These are phyloP conservation scores for Dendrolimus kikuchii DNA, from an alignment of 1,140 invertebrate species.

Conservation along the genomic window DNA sequence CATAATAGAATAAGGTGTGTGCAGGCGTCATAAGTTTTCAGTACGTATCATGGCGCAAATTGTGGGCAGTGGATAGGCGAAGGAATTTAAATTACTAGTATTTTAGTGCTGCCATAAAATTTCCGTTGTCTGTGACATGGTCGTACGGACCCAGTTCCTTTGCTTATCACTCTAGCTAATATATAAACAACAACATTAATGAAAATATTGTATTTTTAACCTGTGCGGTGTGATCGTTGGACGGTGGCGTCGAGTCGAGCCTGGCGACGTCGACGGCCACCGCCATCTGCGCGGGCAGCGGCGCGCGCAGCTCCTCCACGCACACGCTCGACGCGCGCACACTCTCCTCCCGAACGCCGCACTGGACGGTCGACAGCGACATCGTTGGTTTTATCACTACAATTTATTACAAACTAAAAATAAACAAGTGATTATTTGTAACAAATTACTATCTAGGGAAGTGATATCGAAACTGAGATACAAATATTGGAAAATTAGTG, in stretches of 20 bases:
- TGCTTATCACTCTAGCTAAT: background rate
- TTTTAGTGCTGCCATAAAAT: no score
- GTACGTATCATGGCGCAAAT: no score
- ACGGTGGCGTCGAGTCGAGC: conserved; percentile 1
- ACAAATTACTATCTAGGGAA: no score
- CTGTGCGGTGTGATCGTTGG: conserved; percentile 12
- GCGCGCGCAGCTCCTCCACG: conserved; percentile 3
- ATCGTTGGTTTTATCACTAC: conserved; percentile 27
- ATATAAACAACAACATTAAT: background rate
- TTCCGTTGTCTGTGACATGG: background rate
- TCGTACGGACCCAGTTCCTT: background rate
- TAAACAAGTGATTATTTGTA: background rate
- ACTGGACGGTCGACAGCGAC: conserved; percentile 13
- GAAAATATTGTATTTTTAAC: conserved; percentile 5
- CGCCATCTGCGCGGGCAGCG: conserved; percentile 7
- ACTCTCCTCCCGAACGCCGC: background rate
- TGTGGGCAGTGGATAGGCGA: no score
- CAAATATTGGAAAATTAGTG: no score
- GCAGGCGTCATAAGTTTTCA: no score
- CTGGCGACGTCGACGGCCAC: conserved; percentile 3
- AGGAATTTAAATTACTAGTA: no score
- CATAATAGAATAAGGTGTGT: no score
- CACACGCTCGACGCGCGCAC: conserved; percentile 6
- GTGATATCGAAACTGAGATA: no score
- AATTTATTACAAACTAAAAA: background rate